Conservation (phyloP, 2,888 invertebrate species). For the Caradrina kadenii region DNA sequence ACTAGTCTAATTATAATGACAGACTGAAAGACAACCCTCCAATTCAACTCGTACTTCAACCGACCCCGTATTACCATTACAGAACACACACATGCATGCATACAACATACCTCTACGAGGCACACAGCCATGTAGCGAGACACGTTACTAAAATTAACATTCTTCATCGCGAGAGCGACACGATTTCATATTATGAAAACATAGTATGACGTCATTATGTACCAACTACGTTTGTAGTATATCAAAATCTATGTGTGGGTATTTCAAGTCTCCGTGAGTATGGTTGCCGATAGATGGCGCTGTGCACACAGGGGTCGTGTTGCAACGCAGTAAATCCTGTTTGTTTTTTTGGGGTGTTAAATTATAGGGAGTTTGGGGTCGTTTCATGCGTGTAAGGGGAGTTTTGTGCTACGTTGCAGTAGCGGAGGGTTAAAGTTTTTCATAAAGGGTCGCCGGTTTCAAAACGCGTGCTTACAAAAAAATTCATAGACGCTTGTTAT, state of each 20-base stretch:
- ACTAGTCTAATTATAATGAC: not conserved
- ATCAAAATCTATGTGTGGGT: conserved; percentile 26
- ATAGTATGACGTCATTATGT: conserved; percentile 54
- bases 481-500: not conserved
- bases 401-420: conserved; percentile 38
- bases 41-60: conserved; percentile 8
- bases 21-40: conserved; percentile 5
- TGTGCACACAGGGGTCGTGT: conserved; percentile 28
- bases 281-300: conserved; percentile 50
- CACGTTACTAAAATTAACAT: conserved; percentile 71
- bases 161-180: conserved; percentile 69
- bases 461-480: conserved; percentile 12
- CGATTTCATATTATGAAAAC: conserved; percentile 80
- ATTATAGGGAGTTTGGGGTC: conserved; percentile 37
- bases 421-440: conserved; percentile 41
- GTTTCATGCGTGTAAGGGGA: conserved; percentile 40
- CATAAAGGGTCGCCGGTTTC: conserved; percentile 27
- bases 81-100: not conserved
- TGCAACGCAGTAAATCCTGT: conserved; percentile 51
- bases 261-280: not conserved
- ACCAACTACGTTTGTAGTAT: conserved; percentile 32
- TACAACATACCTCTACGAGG: conserved; percentile 10
- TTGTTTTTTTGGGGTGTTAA: conserved; percentile 42
- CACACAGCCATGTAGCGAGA: conserved; percentile 41
- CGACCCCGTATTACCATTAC: conserved; percentile 23